phyloP scores from a whole-genome alignment of 2,797 vertebrate species.

The Acanthiza pusilla region DNA sequence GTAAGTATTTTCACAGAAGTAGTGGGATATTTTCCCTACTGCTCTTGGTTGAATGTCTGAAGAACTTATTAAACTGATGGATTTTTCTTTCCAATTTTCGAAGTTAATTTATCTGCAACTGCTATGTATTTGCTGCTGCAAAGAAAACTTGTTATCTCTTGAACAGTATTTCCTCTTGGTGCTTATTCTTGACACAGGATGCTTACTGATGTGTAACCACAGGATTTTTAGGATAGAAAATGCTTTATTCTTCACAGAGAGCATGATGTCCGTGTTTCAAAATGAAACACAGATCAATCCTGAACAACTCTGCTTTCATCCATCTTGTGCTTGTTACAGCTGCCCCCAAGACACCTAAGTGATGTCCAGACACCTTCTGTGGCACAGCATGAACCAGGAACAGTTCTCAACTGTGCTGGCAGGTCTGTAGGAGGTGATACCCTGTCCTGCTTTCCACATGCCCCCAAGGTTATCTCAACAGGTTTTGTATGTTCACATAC shows the following conservation, averaged over 20 bases:
- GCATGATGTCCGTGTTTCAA: not conserved
- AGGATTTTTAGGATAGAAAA: not conserved
- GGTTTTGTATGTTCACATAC: not conserved
- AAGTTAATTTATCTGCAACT: not conserved
- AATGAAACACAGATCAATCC: not conserved
- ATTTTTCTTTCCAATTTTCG: not conserved
- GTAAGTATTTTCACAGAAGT: not conserved
- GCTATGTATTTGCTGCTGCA: not conserved
- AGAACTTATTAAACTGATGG: not conserved
- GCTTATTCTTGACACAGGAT: not conserved
- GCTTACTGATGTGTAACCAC: not conserved
- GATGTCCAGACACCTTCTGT: not conserved
- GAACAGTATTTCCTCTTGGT: not conserved
- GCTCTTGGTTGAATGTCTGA: not conserved
- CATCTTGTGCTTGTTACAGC: not conserved
- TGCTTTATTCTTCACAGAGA: not conserved
- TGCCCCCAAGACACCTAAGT: not conserved
- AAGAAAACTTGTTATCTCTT: not conserved
- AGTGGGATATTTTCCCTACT: not conserved
- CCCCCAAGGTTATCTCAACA: not conserved
- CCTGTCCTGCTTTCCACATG: not conserved
- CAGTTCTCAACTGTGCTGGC: not conserved
- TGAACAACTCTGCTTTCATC: not conserved
- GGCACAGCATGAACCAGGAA: not conserved
- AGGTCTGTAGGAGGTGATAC: not conserved